phyloP scores from a whole-genome alignment of 2,888 invertebrate species.

The Zhengitettix transpicula region DNA sequence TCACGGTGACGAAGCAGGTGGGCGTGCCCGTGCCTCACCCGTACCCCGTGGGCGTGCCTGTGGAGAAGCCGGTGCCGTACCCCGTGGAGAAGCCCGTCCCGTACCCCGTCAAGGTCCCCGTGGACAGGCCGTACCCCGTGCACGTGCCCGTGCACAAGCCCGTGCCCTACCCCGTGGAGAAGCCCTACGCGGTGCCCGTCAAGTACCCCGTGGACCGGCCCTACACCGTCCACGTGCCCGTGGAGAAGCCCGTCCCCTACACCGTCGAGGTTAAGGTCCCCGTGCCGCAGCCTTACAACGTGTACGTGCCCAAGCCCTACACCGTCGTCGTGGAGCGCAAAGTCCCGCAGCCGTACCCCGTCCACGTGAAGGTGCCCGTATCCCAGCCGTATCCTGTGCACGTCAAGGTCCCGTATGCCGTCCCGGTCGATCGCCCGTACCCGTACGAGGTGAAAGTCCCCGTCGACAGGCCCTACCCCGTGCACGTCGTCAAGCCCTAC shows the following conservation, averaged over 20 bases:
- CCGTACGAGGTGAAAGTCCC: slow-evolving; percentile 28
- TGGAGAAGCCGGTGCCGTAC: slow-evolving; percentile 59
- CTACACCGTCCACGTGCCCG: slow-evolving; percentile 9
- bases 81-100: slow-evolving; percentile 40
- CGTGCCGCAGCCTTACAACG: slow-evolving; percentile 18
- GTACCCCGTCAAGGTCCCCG: slow-evolving; percentile 50
- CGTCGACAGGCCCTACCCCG: slow-evolving; percentile 5
- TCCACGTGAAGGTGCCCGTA: slow-evolving; percentile 45
- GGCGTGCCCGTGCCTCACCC: slow-evolving; percentile 19
- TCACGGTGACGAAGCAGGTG: too few relatives aligned
- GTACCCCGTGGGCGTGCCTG: slow-evolving; percentile 58
- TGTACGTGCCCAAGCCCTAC: slow-evolving; percentile 45
- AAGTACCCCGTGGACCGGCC: slow-evolving; percentile 6
- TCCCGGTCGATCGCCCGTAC: slow-evolving; percentile 26
- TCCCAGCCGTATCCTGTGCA: slow-evolving; percentile 8
- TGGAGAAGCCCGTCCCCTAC: slow-evolving; percentile 10
- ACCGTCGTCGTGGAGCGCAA: slow-evolving; percentile 44
- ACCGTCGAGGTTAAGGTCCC: slow-evolving; percentile 8
- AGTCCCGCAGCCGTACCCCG: slow-evolving; percentile 42
- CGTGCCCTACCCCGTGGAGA: slow-evolving; percentile 29
- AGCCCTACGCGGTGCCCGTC: slow-evolving; percentile 38
- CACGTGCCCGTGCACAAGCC: slow-evolving; percentile 3
- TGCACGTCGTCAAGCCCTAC: slow-evolving; percentile 6
- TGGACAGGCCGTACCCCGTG: slow-evolving; percentile 26
- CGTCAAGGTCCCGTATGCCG: slow-evolving; percentile 43